Base-by-base conservation (phyloP, 2,797 vertebrate genomes). In the Setipinna tenuifilis region DNA sequence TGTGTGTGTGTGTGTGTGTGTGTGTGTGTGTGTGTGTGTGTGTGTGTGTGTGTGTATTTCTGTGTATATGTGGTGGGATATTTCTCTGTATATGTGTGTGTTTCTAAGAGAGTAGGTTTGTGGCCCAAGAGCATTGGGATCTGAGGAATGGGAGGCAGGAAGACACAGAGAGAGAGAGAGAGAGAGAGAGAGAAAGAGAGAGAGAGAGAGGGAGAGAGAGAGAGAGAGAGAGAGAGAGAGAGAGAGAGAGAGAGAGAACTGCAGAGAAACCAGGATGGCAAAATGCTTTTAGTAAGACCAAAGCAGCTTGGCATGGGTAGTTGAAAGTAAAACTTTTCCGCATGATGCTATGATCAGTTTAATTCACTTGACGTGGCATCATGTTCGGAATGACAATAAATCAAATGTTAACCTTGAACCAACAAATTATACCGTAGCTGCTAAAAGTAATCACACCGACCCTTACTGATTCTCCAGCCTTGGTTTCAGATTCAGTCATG, bases 171-270 rank as follows among this genome's bases (percentile, higher is more conserved):
- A 87, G 23, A 89, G 81, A 91, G 50, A 48, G 23, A 78, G 48
- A 87, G 50, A 81, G n/a, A 50, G 44, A n/a, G 17, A 16, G 25
- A 87, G 90, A 91, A 86, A 90, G 85, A 83, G 57, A 7, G 6
- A 0, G 57, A 25, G 85, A 86, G 87, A 87, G 48, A 87, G 89
- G 88, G 87, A 87, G 89, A 88, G 17, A 80, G 84, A 68, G 87
- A 3, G 35, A 89, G 86, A 84, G 83, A 89, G 89, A 84, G 85
- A n/a, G n/a, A n/a, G n/a, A n/a, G n/a, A n/a, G n/a, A n/a, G n/a
- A n/a, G n/a, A n/a, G n/a, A n/a, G n/a, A n/a, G n/a, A n/a, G n/a
- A n/a, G n/a, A n/a, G n/a, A n/a, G n/a, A n/a, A n/a, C n/a, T n/a
- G n/a, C n/a, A n/a, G n/a, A n/a, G n/a, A n/a, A n/a, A n/a, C n/a